Percentiles rank a stretch among this genome's conserved stretches.
Evolutionary conservation across 2,113 vertebrate species (phyloP).

Genomic region (Chamaetylas fuelleborni): DNA sequence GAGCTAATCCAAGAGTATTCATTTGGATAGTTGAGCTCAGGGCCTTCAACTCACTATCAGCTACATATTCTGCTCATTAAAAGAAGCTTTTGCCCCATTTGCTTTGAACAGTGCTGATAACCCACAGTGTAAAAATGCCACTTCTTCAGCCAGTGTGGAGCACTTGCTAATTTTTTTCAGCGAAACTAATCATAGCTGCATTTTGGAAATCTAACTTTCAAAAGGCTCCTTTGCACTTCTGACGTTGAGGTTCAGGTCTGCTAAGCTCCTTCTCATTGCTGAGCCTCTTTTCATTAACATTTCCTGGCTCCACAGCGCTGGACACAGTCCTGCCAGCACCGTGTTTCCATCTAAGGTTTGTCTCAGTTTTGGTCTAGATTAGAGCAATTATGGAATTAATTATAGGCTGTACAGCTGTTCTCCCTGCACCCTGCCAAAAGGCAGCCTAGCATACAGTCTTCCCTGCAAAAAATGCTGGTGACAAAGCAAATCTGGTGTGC

Average conservation of each 20-base stretch:
- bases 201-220: neutral
- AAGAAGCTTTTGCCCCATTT: neutral
- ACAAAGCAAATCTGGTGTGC: neutral
- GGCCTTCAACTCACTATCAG: neutral
- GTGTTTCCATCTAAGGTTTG: neutral
- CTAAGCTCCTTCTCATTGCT: neutral
- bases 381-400: constrained; percentile 46
- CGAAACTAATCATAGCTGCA: neutral
- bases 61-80: neutral
- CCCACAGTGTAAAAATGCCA: neutral
- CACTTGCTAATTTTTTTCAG: neutral
- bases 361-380: constrained; percentile 8
- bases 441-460: neutral
- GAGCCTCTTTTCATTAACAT: neutral
- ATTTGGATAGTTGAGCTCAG: neutral
- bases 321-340: neutral
- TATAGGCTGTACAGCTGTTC: constrained; percentile 31
- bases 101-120: neutral
- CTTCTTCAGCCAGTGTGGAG: neutral
- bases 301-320: neutral
- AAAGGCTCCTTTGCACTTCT: neutral
- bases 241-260: neutral
- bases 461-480: neutral
- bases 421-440: neutral
- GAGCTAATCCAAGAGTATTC: neutral